Evolutionary conservation across 2,797 vertebrate species (phyloP), one percentile per base, ranked within the genome.

Genomic region (Dromococcyx pavoninus): DNA sequence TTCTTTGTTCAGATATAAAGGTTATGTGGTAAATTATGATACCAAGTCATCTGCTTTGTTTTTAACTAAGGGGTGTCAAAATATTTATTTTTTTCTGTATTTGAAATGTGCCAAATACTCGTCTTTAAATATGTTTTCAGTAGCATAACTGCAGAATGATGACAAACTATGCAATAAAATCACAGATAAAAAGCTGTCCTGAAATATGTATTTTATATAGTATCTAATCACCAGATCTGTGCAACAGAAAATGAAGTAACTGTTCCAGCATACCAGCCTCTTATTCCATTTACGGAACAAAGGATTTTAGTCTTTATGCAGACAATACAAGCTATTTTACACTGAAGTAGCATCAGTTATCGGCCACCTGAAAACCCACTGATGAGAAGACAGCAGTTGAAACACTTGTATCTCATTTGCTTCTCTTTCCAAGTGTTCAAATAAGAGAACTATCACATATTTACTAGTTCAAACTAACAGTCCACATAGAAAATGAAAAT

Each of bases 291-390:
- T n/a, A 72, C 5, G 33, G 41, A 69, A 54, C 27, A 91, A 65
- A 41, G 17, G 35, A 80, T 30, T 65, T 76, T 21, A 61, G 48
- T 27, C 44, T 72, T 88, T 23, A 72, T 57, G 72, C 33, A 83
- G 33, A 50, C 17, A 62, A 64, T 28, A 74, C 5, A 69, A 71
- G 21, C 14, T 91, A 70, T 79, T 91, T 91, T 65, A 90, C 13
- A 90, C 43, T 17, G 27, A 84, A 79, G 13, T 24, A 88, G 72
- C 19, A 86, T 67, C 58, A 87, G 77, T 79, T 48, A 61, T 5
- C 61, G 24, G 48, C 9, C 71, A 88, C 21, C 25, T 48, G 95
- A 94, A 97, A 97, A 92, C 93, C 71, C 32, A 85, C 18, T 39
- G 80, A 73, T 44, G 43, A 95, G 91, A 95, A 94, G 61, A 30